These are phyloP conservation scores for Mesitornis unicolor DNA, from an alignment of 2,113 vertebrate genomes.

Conservation along the genomic window DNA sequence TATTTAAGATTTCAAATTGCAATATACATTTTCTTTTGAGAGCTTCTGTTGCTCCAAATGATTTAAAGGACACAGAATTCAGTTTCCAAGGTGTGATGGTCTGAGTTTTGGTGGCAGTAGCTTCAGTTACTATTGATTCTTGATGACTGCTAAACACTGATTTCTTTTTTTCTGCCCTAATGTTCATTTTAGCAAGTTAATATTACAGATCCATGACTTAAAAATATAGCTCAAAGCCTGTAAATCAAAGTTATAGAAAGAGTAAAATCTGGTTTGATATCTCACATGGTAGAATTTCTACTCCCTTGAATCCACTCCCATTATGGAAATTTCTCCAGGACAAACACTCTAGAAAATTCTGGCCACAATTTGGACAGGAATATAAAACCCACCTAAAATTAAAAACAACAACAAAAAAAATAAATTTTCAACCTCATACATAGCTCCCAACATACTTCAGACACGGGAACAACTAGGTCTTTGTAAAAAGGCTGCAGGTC, in stretches of 20 bases:
- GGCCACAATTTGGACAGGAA: neutral
- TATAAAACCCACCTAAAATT: neutral
- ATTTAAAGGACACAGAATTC: neutral
- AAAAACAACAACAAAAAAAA: neutral
- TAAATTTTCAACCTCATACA: neutral
- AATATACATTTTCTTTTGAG: neutral
- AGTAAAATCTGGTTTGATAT: neutral
- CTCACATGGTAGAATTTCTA: neutral
- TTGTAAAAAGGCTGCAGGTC: neutral
- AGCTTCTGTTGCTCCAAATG: neutral
- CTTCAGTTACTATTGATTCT: neutral
- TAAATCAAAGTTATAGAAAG: neutral
- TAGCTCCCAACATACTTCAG: neutral
- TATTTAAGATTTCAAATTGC: neutral
- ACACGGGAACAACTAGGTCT: neutral
- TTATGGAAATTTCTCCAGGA: neutral
- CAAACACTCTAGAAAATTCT: neutral
- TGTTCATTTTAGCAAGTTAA: neutral
- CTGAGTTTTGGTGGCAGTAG: neutral
- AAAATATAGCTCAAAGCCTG: neutral
- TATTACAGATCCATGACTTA: neutral
- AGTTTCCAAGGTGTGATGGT: neutral
- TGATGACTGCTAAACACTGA: neutral
- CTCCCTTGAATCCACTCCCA: neutral
- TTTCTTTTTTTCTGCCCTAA: neutral